A percentile compares a stretch with the other conserved stretches of the same genome.
phyloP scores from a whole-genome alignment of 2,888 invertebrate species.

The Erebia ligea region DNA sequence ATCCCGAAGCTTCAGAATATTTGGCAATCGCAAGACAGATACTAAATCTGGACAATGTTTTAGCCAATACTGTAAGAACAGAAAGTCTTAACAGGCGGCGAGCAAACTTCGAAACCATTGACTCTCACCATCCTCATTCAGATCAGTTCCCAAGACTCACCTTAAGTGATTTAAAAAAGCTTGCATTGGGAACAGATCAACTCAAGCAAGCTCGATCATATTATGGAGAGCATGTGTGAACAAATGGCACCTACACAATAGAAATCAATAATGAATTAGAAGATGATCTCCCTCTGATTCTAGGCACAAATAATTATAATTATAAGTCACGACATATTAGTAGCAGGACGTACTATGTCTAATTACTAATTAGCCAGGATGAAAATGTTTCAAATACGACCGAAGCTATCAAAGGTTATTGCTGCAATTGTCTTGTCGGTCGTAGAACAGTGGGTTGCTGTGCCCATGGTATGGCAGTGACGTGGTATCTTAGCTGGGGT shows the following conservation, averaged over 20 bases:
- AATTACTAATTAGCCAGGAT: conserved; percentile 25
- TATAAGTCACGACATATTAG: conserved; percentile 30
- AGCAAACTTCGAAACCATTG: conserved; percentile 1
- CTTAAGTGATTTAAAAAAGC: neutral
- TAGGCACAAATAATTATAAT: conserved; percentile 23
- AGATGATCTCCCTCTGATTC: conserved; percentile 20
- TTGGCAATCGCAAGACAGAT: conserved; percentile 3
- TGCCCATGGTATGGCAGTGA: conserved; percentile 31
- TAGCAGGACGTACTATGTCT: conserved; percentile 30
- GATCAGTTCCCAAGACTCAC: conserved; percentile 4
- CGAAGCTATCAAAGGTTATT: conserved; percentile 30
- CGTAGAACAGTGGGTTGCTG: conserved; percentile 31
- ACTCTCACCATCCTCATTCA: neutral
- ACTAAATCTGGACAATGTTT: neutral
- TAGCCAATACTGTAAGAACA: conserved; percentile 5
- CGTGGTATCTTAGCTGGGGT: conserved; percentile 33
- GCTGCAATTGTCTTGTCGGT: conserved; percentile 35
- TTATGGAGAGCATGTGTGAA: conserved; percentile 29
- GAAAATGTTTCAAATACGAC: conserved; percentile 30
- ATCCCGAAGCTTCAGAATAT: neutral
- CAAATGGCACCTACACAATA: conserved; percentile 22
- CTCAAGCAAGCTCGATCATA: conserved; percentile 37
- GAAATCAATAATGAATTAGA: conserved; percentile 23
- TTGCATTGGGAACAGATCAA: conserved; percentile 38
- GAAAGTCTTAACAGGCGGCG: neutral